A percentile compares a stretch with the other conserved stretches of the same genome.
Conservation (phyloP, 2,113 vertebrate species). For the Cochlearius cochlearius region DNA sequence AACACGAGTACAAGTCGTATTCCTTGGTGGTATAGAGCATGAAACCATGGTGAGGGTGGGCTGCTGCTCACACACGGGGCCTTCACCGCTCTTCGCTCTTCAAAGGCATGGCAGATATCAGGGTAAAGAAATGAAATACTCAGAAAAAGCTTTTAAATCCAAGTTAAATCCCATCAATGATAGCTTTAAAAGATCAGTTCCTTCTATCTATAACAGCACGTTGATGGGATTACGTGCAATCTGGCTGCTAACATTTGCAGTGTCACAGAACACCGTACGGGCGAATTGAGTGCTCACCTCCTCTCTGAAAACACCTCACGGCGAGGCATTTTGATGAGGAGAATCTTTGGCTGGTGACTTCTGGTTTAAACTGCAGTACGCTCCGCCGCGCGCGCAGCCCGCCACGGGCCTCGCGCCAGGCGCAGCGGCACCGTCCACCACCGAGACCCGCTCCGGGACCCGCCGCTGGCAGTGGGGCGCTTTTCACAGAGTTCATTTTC, state of each 20-base stretch:
- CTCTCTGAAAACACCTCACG: background rate
- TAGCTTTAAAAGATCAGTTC: conserved; percentile 55
- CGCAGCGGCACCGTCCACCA: background rate
- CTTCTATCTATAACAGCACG: conserved; percentile 31
- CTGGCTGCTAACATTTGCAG: conserved; percentile 39
- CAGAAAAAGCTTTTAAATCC: conserved; percentile 41
- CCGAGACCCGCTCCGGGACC: background rate
- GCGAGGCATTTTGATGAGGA: background rate
- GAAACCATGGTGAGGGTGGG: background rate
- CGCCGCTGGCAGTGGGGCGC: background rate
- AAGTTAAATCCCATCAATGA: conserved; percentile 42
- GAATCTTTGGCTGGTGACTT: background rate
- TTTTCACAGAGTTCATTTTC: conserved; percentile 29
- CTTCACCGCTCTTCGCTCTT: background rate
- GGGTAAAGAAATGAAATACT: background rate
- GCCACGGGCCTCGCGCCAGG: background rate
- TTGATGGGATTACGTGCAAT: conserved; percentile 39
- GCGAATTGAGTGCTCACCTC: background rate
- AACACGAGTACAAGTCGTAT: background rate
- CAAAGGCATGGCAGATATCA: background rate
- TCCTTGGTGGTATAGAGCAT: background rate
- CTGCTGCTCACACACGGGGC: background rate
- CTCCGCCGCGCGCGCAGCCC: background rate
- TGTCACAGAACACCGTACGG: background rate
- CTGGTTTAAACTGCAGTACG: background rate